These are phyloP conservation scores for Andrena bucephala DNA, from an alignment of 2,888 invertebrate genomes.

Conservation along the genomic window DNA sequence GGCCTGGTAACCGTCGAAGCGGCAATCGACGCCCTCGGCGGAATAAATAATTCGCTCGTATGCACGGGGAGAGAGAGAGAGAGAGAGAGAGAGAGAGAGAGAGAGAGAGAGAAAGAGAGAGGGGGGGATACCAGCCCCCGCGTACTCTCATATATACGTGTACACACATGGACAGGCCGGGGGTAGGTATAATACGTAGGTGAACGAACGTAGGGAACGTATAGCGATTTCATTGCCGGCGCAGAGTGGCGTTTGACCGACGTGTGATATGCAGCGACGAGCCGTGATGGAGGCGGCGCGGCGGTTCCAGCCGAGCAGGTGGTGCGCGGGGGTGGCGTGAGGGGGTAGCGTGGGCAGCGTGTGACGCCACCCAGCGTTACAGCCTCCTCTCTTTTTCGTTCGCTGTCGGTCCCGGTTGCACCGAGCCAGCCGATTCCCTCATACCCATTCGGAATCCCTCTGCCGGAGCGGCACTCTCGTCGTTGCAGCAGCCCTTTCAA, in stretches of 20 bases:
- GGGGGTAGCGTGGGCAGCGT: conserved; percentile 58
- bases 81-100: not conserved
- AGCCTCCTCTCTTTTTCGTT: conserved; percentile 59
- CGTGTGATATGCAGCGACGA: conserved; percentile 82
- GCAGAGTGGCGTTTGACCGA: conserved; percentile 83
- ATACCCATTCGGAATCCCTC: conserved; percentile 54
- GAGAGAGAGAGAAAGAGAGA: not conserved
- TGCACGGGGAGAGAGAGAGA: conserved; percentile 50
- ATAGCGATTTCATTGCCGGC: conserved; percentile 81
- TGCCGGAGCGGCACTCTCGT: conserved; percentile 56
- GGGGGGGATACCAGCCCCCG: conserved; percentile 6
- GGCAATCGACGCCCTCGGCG: conserved; percentile 72
- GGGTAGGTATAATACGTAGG: conserved; percentile 58
- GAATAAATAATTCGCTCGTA: conserved; percentile 82
- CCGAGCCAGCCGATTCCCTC: conserved; percentile 56
- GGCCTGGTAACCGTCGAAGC: conserved; percentile 65
- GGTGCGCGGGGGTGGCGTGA: conserved; percentile 42
- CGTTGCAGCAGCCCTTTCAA: conserved; percentile 79
- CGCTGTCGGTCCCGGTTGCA: conserved; percentile 52
- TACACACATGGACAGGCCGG: conserved; percentile 41
- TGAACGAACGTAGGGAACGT: conserved; percentile 65
- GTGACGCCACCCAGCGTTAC: conserved; percentile 71
- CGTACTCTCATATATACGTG: conserved; percentile 33
- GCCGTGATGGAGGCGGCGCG: conserved; percentile 69
- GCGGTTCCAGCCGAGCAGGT: conserved; percentile 67